Evolutionary conservation across 2,797 vertebrate species (phyloP).

Genomic region (Pipistrellus nathusii): DNA sequence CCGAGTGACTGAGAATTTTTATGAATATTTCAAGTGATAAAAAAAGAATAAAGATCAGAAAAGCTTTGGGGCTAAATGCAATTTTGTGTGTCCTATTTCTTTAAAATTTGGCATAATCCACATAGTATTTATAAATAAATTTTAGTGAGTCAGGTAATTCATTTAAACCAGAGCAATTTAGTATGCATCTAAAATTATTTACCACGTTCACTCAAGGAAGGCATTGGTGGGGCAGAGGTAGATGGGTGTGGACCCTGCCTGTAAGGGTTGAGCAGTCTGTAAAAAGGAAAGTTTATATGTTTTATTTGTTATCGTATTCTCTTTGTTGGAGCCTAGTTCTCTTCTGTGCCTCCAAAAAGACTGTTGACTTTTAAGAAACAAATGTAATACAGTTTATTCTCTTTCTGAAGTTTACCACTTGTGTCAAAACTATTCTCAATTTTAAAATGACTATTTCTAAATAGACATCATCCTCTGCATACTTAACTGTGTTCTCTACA

Average conservation of each 20-base stretch:
- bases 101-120: neutral
- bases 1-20: neutral
- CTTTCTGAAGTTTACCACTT: neutral
- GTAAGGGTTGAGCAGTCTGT: neutral
- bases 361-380: neutral
- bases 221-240: no score
- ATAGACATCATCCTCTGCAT: neutral
- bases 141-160: neutral
- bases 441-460: neutral
- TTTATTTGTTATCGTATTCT: neutral
- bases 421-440: neutral
- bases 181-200: neutral
- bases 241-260: neutral
- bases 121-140: neutral
- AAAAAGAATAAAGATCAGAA: neutral
- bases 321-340: neutral
- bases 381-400: neutral
- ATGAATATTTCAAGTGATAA: slow-evolving; percentile 15
- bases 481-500: neutral
- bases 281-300: neutral
- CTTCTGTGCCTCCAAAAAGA: neutral
- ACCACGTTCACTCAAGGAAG: neutral
- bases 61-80: neutral
- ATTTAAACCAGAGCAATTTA: neutral
- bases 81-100: slow-evolving; percentile 2